Conservation (phyloP, 2,797 vertebrate species). For the Parauchenoglanis ngamensis region DNA sequence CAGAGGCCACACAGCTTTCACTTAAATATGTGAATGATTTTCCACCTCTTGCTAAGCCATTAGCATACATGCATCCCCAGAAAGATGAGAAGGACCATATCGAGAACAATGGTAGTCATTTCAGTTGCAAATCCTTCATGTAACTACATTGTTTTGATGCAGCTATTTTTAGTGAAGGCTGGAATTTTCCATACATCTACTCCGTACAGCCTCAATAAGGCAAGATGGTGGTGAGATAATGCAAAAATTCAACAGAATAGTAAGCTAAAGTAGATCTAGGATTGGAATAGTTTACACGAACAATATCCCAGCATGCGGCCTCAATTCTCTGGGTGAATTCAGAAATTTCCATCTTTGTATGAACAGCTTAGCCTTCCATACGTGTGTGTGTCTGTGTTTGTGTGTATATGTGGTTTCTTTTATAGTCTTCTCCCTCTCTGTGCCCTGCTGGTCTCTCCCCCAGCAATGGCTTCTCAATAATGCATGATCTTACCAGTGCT, state of each 20-base stretch:
- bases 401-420: slow-evolving; percentile 3
- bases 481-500: slow-evolving; percentile 45
- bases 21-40: background rate
- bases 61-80: background rate
- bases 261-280: background rate
- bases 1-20: background rate
- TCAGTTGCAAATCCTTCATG: background rate
- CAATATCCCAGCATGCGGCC: background rate
- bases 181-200: background rate
- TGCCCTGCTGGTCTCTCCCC: background rate
- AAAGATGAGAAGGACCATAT: background rate
- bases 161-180: background rate
- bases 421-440: background rate
- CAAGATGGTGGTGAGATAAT: background rate
- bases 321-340: background rate
- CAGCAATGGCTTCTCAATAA: slow-evolving; percentile 46
- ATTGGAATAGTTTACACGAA: background rate
- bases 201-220: background rate
- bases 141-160: background rate
- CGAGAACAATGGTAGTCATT: background rate
- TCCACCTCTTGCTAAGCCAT: background rate
- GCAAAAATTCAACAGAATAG: background rate
- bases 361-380: background rate
- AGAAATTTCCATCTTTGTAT: background rate
- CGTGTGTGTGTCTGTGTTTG: slow-evolving; percentile 3